Evolutionary conservation across 2,797 vertebrate genomes (phyloP).

Genomic region (Gadopsis marmoratus): DNA sequence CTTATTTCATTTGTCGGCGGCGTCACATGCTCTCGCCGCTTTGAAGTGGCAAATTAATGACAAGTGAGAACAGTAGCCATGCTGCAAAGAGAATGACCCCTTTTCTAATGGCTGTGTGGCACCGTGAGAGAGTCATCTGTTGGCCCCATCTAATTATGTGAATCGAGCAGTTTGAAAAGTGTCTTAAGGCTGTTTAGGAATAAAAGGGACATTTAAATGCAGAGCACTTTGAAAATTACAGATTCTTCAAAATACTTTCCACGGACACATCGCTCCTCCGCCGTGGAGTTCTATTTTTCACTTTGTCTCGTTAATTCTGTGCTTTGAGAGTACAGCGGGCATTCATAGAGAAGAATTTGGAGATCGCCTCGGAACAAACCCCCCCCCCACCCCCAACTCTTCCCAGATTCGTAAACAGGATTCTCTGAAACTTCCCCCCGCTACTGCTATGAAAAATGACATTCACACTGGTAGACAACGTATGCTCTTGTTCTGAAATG

Average conservation of each 20-base stretch:
- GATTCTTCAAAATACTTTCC: conserved; percentile 96
- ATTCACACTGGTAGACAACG: conserved; percentile 49
- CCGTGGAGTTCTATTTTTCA: conserved; percentile 47
- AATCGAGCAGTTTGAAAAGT: conserved; percentile 94
- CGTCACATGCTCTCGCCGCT: conserved; percentile 91
- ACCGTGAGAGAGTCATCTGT: conserved; percentile 86
- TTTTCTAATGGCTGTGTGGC: conserved; percentile 91
- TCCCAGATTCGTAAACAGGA: conserved; percentile 87
- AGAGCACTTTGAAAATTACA: conserved; percentile 96
- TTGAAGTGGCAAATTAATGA: conserved; percentile 99
- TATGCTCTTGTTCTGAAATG: conserved; percentile 39
- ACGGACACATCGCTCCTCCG: conserved; percentile 81
- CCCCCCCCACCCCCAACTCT: neutral
- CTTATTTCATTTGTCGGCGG: conserved; percentile 92
- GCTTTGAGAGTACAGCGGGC: conserved; percentile 90
- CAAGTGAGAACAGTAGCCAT: conserved; percentile 94
- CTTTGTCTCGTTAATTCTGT: conserved; percentile 87
- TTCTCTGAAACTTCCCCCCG: conserved; percentile 81
- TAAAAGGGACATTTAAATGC: conserved; percentile 98
- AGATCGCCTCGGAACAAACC: conserved; percentile 26
- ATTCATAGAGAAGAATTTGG: conserved; percentile 62
- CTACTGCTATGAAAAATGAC: conserved; percentile 14
- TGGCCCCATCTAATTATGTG: conserved; percentile 98
- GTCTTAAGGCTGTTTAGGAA: conserved; percentile 99
- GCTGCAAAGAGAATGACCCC: conserved; percentile 96